These are phyloP conservation scores for Todus mexicanus DNA, from an alignment of 2,797 vertebrate genomes.

Conservation along the genomic window DNA sequence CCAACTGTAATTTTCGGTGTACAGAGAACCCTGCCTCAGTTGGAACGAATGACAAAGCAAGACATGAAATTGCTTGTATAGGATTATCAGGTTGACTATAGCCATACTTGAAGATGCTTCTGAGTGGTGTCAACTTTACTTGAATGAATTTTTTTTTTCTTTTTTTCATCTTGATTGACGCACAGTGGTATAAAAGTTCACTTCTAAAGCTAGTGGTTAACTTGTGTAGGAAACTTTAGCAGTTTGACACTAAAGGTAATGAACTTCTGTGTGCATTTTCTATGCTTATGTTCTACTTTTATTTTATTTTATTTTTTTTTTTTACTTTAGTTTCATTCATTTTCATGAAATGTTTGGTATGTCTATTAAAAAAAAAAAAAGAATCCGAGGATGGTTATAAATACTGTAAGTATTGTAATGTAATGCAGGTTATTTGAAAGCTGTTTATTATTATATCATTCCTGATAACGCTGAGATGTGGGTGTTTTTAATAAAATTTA, in stretches of 20 bases:
- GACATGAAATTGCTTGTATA: slow-evolving; percentile 74
- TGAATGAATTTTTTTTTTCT: slow-evolving; percentile 84
- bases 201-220: slow-evolving; percentile 88
- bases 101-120: slow-evolving; percentile 98
- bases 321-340: slow-evolving; percentile 79
- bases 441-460: slow-evolving; percentile 99
- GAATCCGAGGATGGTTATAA: slow-evolving; percentile 88
- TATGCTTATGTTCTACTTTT: slow-evolving; percentile 77
- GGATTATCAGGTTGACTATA: slow-evolving; percentile 90
- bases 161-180: slow-evolving; percentile 83
- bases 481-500: slow-evolving; percentile 99
- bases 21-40: slow-evolving; percentile 88
- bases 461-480: slow-evolving; percentile 98
- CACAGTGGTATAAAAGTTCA: slow-evolving; percentile 83
- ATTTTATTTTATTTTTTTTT: slow-evolving; percentile 72
- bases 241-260: slow-evolving; percentile 96
- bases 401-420: slow-evolving; percentile 99
- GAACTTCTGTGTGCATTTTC: slow-evolving; percentile 83
- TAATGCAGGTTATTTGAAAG: slow-evolving; percentile 99
- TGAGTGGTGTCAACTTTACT: slow-evolving; percentile 94
- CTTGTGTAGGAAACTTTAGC: slow-evolving; percentile 84
- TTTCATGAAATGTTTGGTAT: slow-evolving; percentile 87
- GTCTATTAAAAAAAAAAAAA: slow-evolving; percentile 81
- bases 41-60: slow-evolving; percentile 77
- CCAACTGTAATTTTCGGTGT: slow-evolving; percentile 81